A percentile compares a stretch with the other conserved stretches of the same genome.
Conservation (phyloP, 2,888 invertebrate species). For the Terebella lapidaria region DNA sequence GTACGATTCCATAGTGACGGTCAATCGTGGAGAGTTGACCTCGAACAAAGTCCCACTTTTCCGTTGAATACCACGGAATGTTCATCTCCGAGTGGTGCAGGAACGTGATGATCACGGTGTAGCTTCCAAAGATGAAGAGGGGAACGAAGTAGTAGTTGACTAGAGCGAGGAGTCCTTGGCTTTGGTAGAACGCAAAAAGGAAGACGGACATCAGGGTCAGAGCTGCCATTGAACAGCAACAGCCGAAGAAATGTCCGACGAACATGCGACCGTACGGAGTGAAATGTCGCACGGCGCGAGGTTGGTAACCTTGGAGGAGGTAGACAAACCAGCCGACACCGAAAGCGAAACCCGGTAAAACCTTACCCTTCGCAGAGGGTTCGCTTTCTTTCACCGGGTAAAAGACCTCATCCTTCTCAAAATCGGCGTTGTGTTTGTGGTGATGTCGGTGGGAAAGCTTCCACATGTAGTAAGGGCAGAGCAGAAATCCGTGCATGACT, state of each 20-base stretch:
- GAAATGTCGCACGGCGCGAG: slow-evolving; percentile 35
- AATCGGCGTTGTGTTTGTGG: slow-evolving; percentile 45
- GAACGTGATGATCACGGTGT: slow-evolving; percentile 44
- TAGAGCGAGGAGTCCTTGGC: slow-evolving; percentile 29
- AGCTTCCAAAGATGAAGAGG: slow-evolving; percentile 39
- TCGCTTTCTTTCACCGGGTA: slow-evolving; percentile 35
- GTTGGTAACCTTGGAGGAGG: slow-evolving; percentile 37
- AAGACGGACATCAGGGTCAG: slow-evolving; percentile 27
- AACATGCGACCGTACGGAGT: slow-evolving; percentile 33
- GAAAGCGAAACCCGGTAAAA: slow-evolving; percentile 26
- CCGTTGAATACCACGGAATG: slow-evolving; percentile 44
- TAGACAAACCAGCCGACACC: slow-evolving; percentile 43
- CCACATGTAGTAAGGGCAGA: slow-evolving; percentile 46
- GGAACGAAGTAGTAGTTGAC: slow-evolving; percentile 38
- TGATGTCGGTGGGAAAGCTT: slow-evolving; percentile 44
- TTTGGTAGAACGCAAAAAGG: slow-evolving; percentile 25
- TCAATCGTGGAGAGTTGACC: slow-evolving; percentile 49
- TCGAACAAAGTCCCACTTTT: slow-evolving; percentile 43
- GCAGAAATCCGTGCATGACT: slow-evolving; percentile 35
- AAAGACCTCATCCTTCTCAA: slow-evolving; percentile 45
- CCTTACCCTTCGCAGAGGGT: background rate
- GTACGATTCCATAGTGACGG: slow-evolving; percentile 46
- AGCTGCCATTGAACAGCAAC: slow-evolving; percentile 24
- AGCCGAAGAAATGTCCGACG: slow-evolving; percentile 22
- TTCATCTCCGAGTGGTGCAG: slow-evolving; percentile 47